phyloP scores from a whole-genome alignment of 2,797 vertebrate species.

The Myotis pilosus region DNA sequence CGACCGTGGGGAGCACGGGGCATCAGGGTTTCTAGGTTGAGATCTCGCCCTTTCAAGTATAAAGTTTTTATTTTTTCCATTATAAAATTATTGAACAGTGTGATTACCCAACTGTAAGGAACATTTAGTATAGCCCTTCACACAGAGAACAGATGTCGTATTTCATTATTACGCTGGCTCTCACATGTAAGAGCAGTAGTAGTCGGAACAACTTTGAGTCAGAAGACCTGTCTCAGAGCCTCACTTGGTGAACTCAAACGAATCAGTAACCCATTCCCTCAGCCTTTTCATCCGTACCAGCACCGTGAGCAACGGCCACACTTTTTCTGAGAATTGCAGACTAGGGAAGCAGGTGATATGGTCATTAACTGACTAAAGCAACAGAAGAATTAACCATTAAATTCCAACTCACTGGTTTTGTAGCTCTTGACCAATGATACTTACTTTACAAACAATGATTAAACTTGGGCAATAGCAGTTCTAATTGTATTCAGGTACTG shows the following conservation, averaged over 20 bases:
- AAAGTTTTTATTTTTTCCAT: neutral
- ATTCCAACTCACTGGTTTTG: neutral
- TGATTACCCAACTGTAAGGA: neutral
- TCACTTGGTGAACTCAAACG: neutral
- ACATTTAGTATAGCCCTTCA: neutral
- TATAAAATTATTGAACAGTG: neutral
- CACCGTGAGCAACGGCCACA: neutral
- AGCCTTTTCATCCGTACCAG: neutral
- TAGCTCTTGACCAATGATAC: neutral
- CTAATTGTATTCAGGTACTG: neutral
- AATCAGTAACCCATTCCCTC: neutral
- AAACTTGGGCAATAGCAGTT: neutral
- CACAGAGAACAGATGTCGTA: neutral
- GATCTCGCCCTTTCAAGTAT: neutral
- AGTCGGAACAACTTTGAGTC: neutral
- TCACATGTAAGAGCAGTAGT: neutral
- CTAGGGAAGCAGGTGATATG: neutral
- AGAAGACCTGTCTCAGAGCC: neutral
- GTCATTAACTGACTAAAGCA: neutral
- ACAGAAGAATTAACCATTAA: neutral
- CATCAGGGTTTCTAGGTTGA: no score
- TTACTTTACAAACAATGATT: conserved; percentile 18
- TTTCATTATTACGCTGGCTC: neutral
- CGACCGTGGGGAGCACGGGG: no score
- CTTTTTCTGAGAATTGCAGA: conserved; percentile 7